Percentiles rank a stretch among this genome's conserved stretches.
Conservation (phyloP, 2,888 invertebrate species). For the Caenorhabditis sp. region DNA sequence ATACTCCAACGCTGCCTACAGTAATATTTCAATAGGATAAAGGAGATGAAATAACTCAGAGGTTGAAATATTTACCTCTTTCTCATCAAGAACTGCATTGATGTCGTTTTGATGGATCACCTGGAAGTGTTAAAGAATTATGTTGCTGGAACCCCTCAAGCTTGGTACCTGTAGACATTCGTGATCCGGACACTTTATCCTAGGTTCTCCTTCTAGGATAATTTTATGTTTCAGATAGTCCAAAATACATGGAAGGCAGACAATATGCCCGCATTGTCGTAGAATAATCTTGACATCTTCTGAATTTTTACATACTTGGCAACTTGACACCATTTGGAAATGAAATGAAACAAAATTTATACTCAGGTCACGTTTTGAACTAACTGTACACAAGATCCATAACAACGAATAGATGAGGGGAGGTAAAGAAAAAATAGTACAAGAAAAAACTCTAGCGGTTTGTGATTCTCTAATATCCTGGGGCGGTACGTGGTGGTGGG, state of each 20-base stretch:
- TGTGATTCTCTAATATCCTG: conserved; percentile 52
- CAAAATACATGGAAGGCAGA: conserved; percentile 49
- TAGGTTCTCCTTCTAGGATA: conserved; percentile 34
- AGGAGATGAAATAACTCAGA: background rate
- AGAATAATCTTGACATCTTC: conserved; percentile 36
- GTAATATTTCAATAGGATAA: too few species aligned
- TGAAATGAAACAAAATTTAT: background rate
- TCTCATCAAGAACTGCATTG: conserved; percentile 50
- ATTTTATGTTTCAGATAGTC: conserved; percentile 47
- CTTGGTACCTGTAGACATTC: conserved; percentile 28
- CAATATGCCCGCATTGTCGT: conserved; percentile 47
- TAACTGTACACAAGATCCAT: too few species aligned
- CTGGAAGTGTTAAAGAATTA: too few species aligned
- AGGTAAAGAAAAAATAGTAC: too few species aligned
- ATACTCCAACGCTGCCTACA: conserved; percentile 37
- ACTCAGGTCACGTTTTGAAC: too few species aligned
- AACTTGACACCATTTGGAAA: background rate
- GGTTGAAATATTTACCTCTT: conserved; percentile 24
- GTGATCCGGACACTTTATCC: conserved; percentile 42
- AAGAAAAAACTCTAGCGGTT: too few species aligned
- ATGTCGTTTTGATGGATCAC: conserved; percentile 55
- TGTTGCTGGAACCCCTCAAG: too few species aligned
- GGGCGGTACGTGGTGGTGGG: conserved; percentile 49
- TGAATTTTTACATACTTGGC: conserved; percentile 10
- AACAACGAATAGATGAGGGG: too few species aligned